Evolutionary conservation across 2,888 invertebrate species (phyloP).

Genomic region (Clivina fossor): DNA sequence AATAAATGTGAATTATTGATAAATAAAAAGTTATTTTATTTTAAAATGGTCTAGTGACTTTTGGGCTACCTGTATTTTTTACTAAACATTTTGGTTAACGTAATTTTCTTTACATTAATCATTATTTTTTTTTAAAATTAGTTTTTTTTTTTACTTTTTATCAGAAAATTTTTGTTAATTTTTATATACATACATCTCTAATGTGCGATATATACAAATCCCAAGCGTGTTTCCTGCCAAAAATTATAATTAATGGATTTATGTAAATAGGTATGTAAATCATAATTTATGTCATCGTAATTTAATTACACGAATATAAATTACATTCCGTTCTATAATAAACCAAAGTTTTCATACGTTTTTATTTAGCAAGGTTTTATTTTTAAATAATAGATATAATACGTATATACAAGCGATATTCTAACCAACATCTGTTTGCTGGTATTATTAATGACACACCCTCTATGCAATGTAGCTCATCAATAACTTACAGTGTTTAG

Average conservation of each 20-base stretch:
- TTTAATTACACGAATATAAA: constrained; percentile 18
- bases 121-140: too few species aligned
- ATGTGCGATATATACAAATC: too few species aligned
- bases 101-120: too few species aligned
- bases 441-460: constrained; percentile 5
- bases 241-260: constrained; percentile 21
- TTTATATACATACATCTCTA: too few species aligned
- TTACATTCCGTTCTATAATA: neutral
- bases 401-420: constrained; percentile 9
- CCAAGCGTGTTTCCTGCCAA: constrained; percentile 1
- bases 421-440: neutral
- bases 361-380: constrained; percentile 8
- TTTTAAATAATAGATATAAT: neutral
- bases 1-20: too few species aligned
- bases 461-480: neutral
- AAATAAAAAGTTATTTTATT: too few species aligned
- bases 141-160: too few species aligned
- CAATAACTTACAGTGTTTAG: neutral
- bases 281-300: constrained; percentile 18
- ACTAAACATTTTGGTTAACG: too few species aligned
- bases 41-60: too few species aligned
- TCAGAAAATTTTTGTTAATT: neutral
- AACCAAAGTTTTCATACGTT: too few species aligned
- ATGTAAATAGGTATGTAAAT: constrained; percentile 23
- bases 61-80: too few species aligned